Conservation (phyloP, 2,797 vertebrate genomes). For the Micromesistius poutassou region DNA sequence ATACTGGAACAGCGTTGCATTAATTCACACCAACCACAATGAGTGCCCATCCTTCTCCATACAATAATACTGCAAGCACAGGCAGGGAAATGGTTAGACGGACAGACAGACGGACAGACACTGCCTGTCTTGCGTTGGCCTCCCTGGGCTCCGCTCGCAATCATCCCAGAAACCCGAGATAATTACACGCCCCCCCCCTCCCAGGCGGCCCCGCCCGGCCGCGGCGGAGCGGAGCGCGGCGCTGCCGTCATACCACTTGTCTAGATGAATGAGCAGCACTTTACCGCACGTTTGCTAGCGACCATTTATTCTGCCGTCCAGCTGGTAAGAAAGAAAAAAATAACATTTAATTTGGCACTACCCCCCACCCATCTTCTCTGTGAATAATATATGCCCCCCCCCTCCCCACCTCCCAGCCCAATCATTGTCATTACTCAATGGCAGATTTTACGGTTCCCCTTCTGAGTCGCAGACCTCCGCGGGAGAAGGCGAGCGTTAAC, state of each 20-base stretch:
- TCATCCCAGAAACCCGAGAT: slow-evolving; percentile 70
- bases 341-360: slow-evolving; percentile 86
- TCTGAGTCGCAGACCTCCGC: slow-evolving; percentile 40
- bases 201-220: slow-evolving; percentile 50
- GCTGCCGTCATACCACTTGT: slow-evolving; percentile 75
- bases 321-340: slow-evolving; percentile 82
- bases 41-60: background rate
- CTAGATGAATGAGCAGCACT: slow-evolving; percentile 86
- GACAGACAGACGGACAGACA: slow-evolving; percentile 1
- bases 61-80: background rate
- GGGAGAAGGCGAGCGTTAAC: slow-evolving; percentile 28
- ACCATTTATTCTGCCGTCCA: slow-evolving; percentile 86
- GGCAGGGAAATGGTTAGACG: background rate
- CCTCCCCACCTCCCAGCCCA: slow-evolving; percentile 37
- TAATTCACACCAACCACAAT: background rate
- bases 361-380: slow-evolving; percentile 30
- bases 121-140: slow-evolving; percentile 60
- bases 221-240: slow-evolving; percentile 39
- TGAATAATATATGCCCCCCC: slow-evolving; percentile 67
- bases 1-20: background rate
- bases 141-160: slow-evolving; percentile 64
- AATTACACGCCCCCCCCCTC: slow-evolving; percentile 72
- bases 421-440: slow-evolving; percentile 43
- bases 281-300: slow-evolving; percentile 84
- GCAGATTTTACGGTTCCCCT: slow-evolving; percentile 30